Evolutionary conservation across 2,797 vertebrate genomes (phyloP), one percentile per base, ranked within the genome.

Genomic region (Catostomus latipinnis): DNA sequence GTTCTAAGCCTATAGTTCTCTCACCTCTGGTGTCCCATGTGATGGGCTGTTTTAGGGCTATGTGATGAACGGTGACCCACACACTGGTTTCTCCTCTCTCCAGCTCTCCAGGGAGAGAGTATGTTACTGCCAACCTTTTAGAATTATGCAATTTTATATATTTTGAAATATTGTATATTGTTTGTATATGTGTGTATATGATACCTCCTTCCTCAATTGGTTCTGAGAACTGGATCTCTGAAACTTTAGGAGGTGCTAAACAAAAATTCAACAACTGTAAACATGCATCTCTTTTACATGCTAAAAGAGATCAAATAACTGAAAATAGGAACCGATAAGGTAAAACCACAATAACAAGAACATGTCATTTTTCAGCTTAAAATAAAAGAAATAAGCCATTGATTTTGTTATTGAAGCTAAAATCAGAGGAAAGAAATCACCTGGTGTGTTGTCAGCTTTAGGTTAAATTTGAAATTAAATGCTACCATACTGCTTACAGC

Each of bases 41-140:
- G 80, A 94, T 82, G 0, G 93, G 93, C 16, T 92, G 90, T 87
- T 92, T 94, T 34, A 94, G 89, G 66, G 93, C 92, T 0, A 91
- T 86, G 86, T 95, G 94, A 81, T 95, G 93, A 67, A 95, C 84
- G 6, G 91, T 93, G 50, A 94, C 93, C 94, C 94, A 95, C 54
- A 94, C 93, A 80, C 91, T 92, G 14, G 92, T 91, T 16, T 84
- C 74, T 10, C 92, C 93, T 77, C 87, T 89, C 72, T 94, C 93
- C 78, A 95, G 87, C 74, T 94, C 93, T 92, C 93, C 94, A 86
- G 48, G 71, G 60, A 67, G 8, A 76, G 12, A 4, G 6, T 48
- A 6, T 8, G 11, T 78, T 70, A 84, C 6, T 69, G 57, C 10
- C 46, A 52, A 10, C 4, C n/a, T 50, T 50, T 50, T 11, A 5